A percentile compares a stretch with the other conserved stretches of the same genome.
Conservation (phyloP, 35 echinoderm and acorn worm species). For the Eucidaris tribuloides region DNA sequence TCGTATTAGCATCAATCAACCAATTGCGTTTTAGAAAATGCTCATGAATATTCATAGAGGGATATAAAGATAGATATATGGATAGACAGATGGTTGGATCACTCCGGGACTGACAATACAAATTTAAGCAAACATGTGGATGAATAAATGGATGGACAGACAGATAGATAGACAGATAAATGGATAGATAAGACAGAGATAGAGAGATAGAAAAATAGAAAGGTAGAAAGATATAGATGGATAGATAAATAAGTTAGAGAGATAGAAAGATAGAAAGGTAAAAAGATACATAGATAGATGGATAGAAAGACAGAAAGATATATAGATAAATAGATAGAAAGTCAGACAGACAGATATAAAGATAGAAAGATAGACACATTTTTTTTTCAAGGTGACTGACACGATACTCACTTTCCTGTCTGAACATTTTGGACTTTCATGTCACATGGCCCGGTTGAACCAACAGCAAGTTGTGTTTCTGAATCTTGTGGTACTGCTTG, state of each 20-base stretch:
- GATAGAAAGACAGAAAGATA: not conserved
- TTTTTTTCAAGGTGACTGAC: not conserved
- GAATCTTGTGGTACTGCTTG: not conserved
- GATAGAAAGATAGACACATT: not conserved
- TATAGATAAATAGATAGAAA: not conserved
- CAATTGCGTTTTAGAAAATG: too few relatives aligned
- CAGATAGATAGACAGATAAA: not conserved
- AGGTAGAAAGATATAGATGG: not conserved
- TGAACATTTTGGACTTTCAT: constrained; percentile 40
- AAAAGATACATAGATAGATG: not conserved
- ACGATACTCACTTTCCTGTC: constrained; percentile 54
- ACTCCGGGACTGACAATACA: too few relatives aligned
- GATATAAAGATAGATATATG: too few relatives aligned
- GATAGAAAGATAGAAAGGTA: not conserved
- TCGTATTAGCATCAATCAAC: too few relatives aligned
- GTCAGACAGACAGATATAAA: not conserved
- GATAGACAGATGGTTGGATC: too few relatives aligned
- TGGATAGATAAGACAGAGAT: not conserved
- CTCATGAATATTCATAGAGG: too few relatives aligned
- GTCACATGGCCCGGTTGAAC: constrained; percentile 54
- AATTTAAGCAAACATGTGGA: too few relatives aligned
- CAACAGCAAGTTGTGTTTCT: constrained; percentile 1
- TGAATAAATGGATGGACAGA: not conserved
- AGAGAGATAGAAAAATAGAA: not conserved
- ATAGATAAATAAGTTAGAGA: not conserved